Conservation (phyloP, 2,113 vertebrate species). For the Ciconia stormi region DNA sequence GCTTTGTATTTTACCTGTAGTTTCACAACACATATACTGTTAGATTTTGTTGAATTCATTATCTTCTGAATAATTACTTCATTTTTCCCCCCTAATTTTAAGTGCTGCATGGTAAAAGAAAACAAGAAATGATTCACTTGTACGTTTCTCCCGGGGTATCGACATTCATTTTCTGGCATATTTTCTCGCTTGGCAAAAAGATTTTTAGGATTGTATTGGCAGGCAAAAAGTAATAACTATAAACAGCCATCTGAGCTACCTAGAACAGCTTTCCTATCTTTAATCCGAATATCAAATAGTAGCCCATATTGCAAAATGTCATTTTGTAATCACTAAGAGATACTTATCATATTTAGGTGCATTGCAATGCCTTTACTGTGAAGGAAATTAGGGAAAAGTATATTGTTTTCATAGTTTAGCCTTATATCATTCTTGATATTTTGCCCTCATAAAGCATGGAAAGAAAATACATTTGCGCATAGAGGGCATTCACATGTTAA, state of each 20-base stretch:
- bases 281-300: background rate
- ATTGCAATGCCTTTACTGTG: background rate
- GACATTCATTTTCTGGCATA: background rate
- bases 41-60: background rate
- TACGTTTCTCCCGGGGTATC: fast-evolving
- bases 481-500: background rate
- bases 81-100: background rate
- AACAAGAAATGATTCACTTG: background rate
- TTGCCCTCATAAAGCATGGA: background rate
- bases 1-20: background rate
- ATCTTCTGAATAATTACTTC: background rate
- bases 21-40: background rate
- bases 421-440: background rate
- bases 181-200: background rate
- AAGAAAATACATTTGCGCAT: background rate
- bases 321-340: background rate
- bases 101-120: background rate
- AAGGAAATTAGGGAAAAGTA: background rate
- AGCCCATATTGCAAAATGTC: background rate
- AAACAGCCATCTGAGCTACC: slow-evolving; percentile 21
- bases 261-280: background rate
- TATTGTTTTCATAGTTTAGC: background rate
- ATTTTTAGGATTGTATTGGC: background rate
- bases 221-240: background rate
- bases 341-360: background rate